phyloP scores from a whole-genome alignment of 2,888 invertebrate species.

The Cephus spinipes region DNA sequence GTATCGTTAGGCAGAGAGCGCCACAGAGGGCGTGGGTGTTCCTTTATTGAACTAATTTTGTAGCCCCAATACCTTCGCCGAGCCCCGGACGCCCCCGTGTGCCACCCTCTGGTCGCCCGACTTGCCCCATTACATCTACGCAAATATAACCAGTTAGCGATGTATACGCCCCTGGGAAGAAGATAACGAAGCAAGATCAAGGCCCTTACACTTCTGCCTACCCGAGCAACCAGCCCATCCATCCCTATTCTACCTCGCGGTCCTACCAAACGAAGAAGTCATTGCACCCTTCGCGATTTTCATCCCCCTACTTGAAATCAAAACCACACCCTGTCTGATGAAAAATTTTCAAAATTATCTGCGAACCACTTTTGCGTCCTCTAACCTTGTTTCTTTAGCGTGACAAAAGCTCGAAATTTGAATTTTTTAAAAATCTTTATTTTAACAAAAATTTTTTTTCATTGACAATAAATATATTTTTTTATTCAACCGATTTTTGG shows the following conservation, averaged over 20 bases:
- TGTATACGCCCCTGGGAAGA: constrained; percentile 1
- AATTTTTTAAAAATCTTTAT: too few relatives aligned
- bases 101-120: constrained; percentile 41
- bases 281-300: too few relatives aligned
- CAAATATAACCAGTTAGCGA: constrained; percentile 56
- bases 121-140: constrained; percentile 57
- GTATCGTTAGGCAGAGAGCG: constrained; percentile 28
- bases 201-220: not conserved
- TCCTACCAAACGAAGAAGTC: not conserved
- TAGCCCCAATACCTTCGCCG: constrained; percentile 44
- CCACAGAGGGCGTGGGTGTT: constrained; percentile 55
- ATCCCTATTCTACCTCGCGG: not conserved
- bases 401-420: too few relatives aligned
- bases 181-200: constrained; percentile 9
- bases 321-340: too few relatives aligned
- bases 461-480: too few relatives aligned
- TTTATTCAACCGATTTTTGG: too few relatives aligned
- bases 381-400: too few relatives aligned
- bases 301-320: too few relatives aligned
- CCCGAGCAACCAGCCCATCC: not conserved
- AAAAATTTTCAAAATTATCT: too few relatives aligned
- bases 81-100: constrained; percentile 14
- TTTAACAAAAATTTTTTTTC: too few relatives aligned
- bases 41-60: constrained; percentile 62
- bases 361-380: too few relatives aligned